These are phyloP conservation scores for Macrotis lagotis DNA, from an alignment of 2,113 vertebrate genomes.

Conservation along the genomic window DNA sequence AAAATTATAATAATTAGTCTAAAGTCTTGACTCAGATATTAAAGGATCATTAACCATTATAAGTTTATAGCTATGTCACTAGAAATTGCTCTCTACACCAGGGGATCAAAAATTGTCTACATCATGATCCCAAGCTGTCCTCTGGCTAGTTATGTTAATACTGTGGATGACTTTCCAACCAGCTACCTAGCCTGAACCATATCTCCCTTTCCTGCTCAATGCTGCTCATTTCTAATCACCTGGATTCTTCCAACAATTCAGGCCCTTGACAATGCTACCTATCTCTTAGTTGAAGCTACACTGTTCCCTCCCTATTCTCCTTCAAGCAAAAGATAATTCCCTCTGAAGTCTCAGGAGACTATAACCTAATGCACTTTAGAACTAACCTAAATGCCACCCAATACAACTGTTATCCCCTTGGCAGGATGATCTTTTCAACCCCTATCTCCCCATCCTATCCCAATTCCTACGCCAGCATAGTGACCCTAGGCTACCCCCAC, in stretches of 20 bases:
- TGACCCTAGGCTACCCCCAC: background rate
- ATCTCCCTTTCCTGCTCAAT: background rate
- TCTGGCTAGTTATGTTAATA: background rate
- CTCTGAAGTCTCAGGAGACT: background rate
- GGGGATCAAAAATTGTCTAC: background rate
- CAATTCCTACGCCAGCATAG: constrained; percentile 11
- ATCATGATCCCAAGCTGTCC: background rate
- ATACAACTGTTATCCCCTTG: background rate
- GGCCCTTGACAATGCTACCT: background rate
- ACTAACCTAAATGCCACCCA: background rate
- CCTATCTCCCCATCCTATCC: background rate
- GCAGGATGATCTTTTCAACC: background rate
- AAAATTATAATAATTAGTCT: background rate
- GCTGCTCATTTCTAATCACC: background rate
- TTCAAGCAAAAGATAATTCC: background rate
- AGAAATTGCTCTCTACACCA: constrained; percentile 14
- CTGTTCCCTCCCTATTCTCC: background rate
- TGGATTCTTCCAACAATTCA: background rate
- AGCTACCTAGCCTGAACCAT: background rate
- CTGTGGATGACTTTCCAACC: background rate
- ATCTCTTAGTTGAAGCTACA: background rate
- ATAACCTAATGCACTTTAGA: background rate
- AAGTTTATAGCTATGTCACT: constrained; percentile 41
- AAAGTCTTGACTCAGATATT: background rate
- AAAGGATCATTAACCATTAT: constrained; percentile 28